Percentiles rank a stretch among this genome's conserved stretches.
phyloP scores from a whole-genome alignment of 1,140 invertebrate species.

The Melipona quadrifasciata region DNA sequence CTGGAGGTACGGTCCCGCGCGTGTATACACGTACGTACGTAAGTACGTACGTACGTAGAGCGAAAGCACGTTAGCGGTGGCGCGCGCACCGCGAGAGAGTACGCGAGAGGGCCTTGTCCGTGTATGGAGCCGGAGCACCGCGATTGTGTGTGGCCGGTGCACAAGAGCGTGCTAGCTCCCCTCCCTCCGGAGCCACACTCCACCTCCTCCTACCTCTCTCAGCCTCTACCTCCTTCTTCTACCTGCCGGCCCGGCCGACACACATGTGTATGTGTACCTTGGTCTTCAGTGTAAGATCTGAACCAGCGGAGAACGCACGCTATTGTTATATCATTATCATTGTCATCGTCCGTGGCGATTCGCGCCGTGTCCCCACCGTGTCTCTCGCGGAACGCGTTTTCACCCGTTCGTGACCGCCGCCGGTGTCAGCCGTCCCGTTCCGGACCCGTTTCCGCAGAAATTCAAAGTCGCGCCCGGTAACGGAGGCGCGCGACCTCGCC shows the following conservation, averaged over 20 bases:
- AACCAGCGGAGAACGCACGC: constrained; percentile 82
- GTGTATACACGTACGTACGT: not conserved
- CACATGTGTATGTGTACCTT: constrained; percentile 81
- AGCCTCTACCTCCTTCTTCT: constrained; percentile 70
- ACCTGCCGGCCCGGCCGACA: constrained; percentile 72
- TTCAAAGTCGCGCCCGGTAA: not conserved
- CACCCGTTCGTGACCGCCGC: constrained; percentile 33
- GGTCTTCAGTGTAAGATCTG: constrained; percentile 82
- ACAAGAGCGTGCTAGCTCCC: constrained; percentile 69
- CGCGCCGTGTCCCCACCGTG: constrained; percentile 54
- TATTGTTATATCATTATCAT: constrained; percentile 82
- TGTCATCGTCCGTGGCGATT: constrained; percentile 69
- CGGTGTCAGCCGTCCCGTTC: not conserved
- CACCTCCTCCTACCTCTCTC: constrained; percentile 68
- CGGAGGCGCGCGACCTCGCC: not conserved
- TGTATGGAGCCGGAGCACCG: constrained; percentile 21
- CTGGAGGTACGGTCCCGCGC: not conserved
- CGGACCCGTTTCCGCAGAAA: not conserved
- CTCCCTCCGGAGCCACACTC: constrained; percentile 71
- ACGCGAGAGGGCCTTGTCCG: not conserved
- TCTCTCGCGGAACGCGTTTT: not conserved
- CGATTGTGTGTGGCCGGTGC: constrained; percentile 72
- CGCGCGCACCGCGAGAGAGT: constrained; percentile 28
- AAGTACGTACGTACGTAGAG: not conserved
- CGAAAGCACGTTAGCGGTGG: constrained; percentile 30